Conservation (phyloP, 2,888 invertebrate species). For the Epirrhoe alternata region DNA sequence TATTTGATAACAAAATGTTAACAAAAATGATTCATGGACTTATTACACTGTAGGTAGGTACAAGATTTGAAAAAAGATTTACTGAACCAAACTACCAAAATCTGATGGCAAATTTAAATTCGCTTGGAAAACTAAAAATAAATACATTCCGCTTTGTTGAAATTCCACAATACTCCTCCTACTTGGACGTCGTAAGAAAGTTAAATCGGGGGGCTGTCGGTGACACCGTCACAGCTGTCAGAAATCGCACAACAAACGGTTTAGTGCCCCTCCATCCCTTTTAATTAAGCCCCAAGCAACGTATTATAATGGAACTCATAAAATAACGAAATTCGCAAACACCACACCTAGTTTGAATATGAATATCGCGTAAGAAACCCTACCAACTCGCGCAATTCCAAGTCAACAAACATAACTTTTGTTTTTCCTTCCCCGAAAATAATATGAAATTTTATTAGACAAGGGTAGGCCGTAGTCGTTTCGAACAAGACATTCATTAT, state of each 20-base stretch:
- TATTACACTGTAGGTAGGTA: no score
- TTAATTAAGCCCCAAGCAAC: slow-evolving; percentile 63
- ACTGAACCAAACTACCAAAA: no score
- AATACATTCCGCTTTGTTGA: neutral
- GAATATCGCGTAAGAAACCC: slow-evolving; percentile 41
- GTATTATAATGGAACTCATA: slow-evolving; percentile 57
- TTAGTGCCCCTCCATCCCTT: slow-evolving; percentile 52
- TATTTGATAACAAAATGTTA: no score
- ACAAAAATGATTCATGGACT: no score
- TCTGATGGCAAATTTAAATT: no score
- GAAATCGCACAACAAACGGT: slow-evolving; percentile 53
- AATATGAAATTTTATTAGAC: slow-evolving; percentile 44
- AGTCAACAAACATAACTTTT: slow-evolving; percentile 34
- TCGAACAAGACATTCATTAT: slow-evolving; percentile 34
- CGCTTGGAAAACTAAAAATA: no score
- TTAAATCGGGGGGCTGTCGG: slow-evolving; percentile 27
- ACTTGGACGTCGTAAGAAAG: slow-evolving; percentile 18
- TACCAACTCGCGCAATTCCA: slow-evolving; percentile 16
- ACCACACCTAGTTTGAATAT: slow-evolving; percentile 49
- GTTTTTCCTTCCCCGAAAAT: slow-evolving; percentile 34
- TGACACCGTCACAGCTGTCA: slow-evolving; percentile 57
- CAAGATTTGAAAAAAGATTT: no score
- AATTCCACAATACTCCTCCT: neutral
- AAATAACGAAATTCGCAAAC: slow-evolving; percentile 55
- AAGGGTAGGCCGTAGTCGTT: slow-evolving; percentile 32